phyloP scores from a whole-genome alignment of 2,113 vertebrate genomes.

The Ploceus nigricollis region DNA sequence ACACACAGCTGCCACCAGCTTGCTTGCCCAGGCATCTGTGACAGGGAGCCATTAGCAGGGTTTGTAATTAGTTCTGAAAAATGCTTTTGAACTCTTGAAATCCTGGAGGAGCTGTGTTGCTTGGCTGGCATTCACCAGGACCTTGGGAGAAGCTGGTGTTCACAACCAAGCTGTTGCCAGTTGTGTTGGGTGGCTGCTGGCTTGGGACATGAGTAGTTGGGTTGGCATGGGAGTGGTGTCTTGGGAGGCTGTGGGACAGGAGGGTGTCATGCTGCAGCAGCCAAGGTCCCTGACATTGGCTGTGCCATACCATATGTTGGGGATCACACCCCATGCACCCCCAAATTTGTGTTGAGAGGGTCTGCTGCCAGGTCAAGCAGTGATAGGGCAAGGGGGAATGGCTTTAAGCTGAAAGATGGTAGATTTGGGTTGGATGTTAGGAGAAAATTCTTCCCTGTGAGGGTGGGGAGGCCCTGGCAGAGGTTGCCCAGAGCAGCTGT shows the following conservation, averaged over 20 bases:
- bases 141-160: not conserved
- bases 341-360: not conserved
- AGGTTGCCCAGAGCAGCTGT: rapidly evolving
- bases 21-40: not conserved
- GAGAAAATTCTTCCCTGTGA: not conserved
- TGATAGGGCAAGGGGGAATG: not conserved
- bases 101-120: not conserved
- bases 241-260: not conserved
- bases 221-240: not conserved
- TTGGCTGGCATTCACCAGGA: not conserved
- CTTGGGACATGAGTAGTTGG: rapidly evolving
- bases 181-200: not conserved
- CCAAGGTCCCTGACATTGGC: not conserved
- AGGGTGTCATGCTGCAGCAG: not conserved
- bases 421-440: not conserved
- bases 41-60: rapidly evolving
- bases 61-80: not conserved
- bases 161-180: rapidly evolving
- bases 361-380: not conserved
- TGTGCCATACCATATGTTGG: rapidly evolving
- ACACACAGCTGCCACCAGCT: not conserved
- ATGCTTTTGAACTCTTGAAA: not conserved
- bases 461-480: rapidly evolving
- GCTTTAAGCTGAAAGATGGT: not conserved
- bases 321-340: not conserved